Percentiles rank a stretch among this genome's conserved stretches.
Evolutionary conservation across 35 echinoderm and acorn worm species (phyloP).

Genomic region (Diadema setosum): DNA sequence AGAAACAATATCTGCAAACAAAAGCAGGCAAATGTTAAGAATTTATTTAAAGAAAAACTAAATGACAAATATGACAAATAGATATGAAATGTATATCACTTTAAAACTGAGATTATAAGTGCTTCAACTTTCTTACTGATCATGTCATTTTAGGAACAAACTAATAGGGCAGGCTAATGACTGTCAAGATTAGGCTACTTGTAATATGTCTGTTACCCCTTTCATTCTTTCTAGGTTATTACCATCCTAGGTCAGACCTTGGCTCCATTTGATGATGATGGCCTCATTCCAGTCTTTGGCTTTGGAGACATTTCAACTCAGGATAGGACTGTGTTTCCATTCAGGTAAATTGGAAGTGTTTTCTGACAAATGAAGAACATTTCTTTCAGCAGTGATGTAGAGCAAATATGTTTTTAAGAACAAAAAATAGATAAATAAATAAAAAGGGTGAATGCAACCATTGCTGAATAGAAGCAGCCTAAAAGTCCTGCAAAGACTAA

Average conservation of each 20-base stretch:
- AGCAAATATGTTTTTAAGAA: too few species aligned
- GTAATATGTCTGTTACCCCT: neutral
- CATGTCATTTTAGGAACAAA: neutral
- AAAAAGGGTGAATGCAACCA: too few species aligned
- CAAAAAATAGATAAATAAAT: too few species aligned
- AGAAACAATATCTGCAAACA: too few species aligned
- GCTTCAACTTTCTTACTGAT: neutral
- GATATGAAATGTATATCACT: neutral
- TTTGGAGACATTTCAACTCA: constrained; percentile 83
- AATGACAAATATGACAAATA: neutral
- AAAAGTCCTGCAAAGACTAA: too few species aligned
- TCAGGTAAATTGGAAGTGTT: constrained; percentile 18
- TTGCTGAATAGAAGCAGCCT: too few species aligned
- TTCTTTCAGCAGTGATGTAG: too few species aligned
- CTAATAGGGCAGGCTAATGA: neutral
- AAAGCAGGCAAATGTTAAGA: too few species aligned
- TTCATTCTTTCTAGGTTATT: constrained; percentile 58
- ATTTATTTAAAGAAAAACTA: neutral
- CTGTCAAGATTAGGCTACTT: neutral
- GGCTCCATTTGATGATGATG: constrained; percentile 95
- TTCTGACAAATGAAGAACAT: too few species aligned
- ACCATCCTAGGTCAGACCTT: constrained; percentile 73
- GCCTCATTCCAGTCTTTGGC: constrained; percentile 80
- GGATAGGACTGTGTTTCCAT: constrained; percentile 82
- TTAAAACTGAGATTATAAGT: neutral